These are phyloP conservation scores for Salticus scenicus DNA, from an alignment of 2,888 invertebrate species.

Conservation along the genomic window DNA sequence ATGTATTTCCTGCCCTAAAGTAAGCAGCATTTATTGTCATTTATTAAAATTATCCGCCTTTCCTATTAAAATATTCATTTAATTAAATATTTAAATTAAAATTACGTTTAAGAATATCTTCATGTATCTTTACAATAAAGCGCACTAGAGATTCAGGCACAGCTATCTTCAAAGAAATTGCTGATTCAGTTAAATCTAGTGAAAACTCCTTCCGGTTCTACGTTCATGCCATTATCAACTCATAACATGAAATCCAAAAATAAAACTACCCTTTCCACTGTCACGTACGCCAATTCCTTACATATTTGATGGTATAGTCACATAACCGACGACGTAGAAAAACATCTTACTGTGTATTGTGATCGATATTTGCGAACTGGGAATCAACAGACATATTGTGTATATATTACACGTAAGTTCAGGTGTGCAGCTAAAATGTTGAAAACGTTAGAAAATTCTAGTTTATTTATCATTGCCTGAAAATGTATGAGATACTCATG, in stretches of 20 bases:
- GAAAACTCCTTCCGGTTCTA: too few species aligned
- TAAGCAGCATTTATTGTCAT: too few species aligned
- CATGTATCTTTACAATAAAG: too few species aligned
- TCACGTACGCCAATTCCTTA: not conserved
- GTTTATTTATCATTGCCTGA: not conserved
- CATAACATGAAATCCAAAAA: not conserved
- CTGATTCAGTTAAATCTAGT: too few species aligned
- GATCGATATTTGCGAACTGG: not conserved
- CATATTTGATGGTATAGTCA: not conserved
- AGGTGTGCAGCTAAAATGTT: not conserved
- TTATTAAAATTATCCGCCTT: too few species aligned
- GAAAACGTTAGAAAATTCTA: not conserved
- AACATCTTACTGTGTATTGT: not conserved
- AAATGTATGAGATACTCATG: not conserved
- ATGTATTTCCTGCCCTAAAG: too few species aligned
- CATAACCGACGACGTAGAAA: slow-evolving; percentile 1
- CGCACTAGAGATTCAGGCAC: too few species aligned
- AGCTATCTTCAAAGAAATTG: too few species aligned
- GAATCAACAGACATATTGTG: not conserved
- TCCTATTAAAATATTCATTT: too few species aligned
- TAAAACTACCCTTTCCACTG: not conserved
- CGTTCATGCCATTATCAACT: slow-evolving; percentile 1
- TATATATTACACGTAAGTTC: not conserved
- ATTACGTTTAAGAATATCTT: too few species aligned
- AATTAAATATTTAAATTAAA: too few species aligned